Evolutionary conservation across 2,797 vertebrate genomes (phyloP).

Genomic region (Merluccius polli): DNA sequence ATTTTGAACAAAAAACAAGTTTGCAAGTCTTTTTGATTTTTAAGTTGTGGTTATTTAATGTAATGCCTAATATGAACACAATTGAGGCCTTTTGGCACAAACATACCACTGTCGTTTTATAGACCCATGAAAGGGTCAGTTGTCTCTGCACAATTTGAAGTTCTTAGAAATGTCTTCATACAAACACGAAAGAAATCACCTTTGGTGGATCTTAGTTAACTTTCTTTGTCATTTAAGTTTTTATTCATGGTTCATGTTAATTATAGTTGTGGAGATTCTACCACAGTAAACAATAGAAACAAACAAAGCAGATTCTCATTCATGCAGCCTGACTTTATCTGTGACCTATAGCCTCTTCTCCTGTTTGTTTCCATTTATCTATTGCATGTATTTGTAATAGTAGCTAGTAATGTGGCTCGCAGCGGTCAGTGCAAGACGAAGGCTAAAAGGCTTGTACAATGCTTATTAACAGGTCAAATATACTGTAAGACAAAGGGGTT

Average conservation of each 20-base stretch:
- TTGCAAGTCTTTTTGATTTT: not conserved
- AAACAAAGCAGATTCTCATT: not conserved
- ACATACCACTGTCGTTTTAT: not conserved
- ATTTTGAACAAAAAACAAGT: not conserved
- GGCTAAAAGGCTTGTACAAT: slow-evolving; percentile 1
- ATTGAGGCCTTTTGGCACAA: not conserved
- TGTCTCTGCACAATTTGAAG: not conserved
- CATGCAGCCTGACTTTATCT: not conserved
- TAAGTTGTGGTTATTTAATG: not conserved
- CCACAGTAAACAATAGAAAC: not conserved
- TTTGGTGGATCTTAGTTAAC: not conserved
- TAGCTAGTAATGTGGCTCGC: not conserved
- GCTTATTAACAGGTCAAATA: not conserved
- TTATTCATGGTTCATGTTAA: not conserved
- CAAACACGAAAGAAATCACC: not conserved
- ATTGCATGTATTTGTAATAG: not conserved
- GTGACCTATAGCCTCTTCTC: not conserved
- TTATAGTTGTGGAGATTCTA: not conserved
- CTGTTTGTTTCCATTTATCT: not conserved
- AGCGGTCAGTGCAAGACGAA: not conserved
- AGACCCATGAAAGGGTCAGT: not conserved
- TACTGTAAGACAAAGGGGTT: not conserved
- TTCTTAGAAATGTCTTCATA: not conserved
- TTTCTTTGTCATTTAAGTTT: not conserved
- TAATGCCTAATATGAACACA: not conserved